Evolutionary conservation across 2,888 invertebrate genomes (phyloP).

Genomic region (Bedellia somnulentella): DNA sequence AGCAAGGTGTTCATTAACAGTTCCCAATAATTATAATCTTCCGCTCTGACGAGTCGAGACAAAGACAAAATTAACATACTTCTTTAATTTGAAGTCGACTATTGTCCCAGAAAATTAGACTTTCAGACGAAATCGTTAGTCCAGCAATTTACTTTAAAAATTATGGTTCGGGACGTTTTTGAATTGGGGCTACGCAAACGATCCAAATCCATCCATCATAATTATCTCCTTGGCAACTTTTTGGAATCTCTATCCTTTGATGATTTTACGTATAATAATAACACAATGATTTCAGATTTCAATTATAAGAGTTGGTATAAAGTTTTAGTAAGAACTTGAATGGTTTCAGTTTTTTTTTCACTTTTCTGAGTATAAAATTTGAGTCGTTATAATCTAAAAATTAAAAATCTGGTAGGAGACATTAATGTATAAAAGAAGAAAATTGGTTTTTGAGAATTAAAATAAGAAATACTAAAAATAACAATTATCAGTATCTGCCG

Average conservation of each 20-base stretch:
- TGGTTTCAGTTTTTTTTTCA: no score
- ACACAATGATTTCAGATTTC: no score
- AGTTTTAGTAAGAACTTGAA: no score
- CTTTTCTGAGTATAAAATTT: no score
- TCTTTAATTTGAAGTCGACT: constrained; percentile 44
- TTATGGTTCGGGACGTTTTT: constrained; percentile 35
- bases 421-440: no score
- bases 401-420: no score
- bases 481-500: no score
- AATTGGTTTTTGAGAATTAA: constrained; percentile 15
- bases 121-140: constrained; percentile 35
- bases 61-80: constrained; percentile 55
- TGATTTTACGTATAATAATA: no score
- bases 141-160: constrained; percentile 41
- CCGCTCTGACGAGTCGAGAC: constrained; percentile 42
- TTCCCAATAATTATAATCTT: constrained; percentile 55
- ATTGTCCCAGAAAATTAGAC: constrained; percentile 52
- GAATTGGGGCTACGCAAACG: constrained; percentile 23
- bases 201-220: constrained; percentile 42
- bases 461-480: no score
- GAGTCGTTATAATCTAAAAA: no score
- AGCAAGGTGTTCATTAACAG: constrained; percentile 29
- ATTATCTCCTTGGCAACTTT: constrained; percentile 28
- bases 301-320: no score
- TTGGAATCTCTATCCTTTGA: no score